phyloP scores from a whole-genome alignment of 1,140 invertebrate genomes.

The Drosophila lowei region DNA sequence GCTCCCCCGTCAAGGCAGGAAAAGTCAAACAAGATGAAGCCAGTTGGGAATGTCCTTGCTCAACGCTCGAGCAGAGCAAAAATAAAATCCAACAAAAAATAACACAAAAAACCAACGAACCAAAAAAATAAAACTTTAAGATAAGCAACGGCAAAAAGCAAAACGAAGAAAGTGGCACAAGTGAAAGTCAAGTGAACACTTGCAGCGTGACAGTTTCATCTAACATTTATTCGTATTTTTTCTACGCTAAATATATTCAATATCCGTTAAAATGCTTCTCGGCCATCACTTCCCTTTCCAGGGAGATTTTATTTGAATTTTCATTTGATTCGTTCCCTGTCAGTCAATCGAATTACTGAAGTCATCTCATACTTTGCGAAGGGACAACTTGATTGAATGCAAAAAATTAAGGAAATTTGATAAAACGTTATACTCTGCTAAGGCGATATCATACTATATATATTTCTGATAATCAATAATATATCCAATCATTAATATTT shows the following conservation, averaged over 20 bases:
- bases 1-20: constrained; percentile 51
- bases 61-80: constrained; percentile 18
- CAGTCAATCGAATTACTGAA: constrained; percentile 27
- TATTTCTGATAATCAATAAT: too few relatives aligned
- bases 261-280: constrained; percentile 31
- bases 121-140: constrained; percentile 52
- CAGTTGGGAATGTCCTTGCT: constrained; percentile 58
- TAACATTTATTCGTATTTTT: constrained; percentile 25
- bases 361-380: constrained; percentile 7
- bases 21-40: constrained; percentile 63
- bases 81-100: constrained; percentile 38
- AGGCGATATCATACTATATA: too few relatives aligned
- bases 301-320: constrained; percentile 27
- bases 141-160: constrained; percentile 31
- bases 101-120: constrained; percentile 26
- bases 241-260: constrained; percentile 37
- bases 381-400: constrained; percentile 10
- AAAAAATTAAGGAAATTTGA: background rate
- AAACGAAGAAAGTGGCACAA: background rate
- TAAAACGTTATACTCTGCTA: constrained; percentile 5
- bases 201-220: constrained; percentile 35
- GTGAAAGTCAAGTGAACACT: constrained; percentile 40
- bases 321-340: constrained; percentile 1
- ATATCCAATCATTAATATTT: too few relatives aligned
- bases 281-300: background rate